Evolutionary conservation across 2,888 invertebrate species (phyloP).

Genomic region (Heterodera filipjevi): DNA sequence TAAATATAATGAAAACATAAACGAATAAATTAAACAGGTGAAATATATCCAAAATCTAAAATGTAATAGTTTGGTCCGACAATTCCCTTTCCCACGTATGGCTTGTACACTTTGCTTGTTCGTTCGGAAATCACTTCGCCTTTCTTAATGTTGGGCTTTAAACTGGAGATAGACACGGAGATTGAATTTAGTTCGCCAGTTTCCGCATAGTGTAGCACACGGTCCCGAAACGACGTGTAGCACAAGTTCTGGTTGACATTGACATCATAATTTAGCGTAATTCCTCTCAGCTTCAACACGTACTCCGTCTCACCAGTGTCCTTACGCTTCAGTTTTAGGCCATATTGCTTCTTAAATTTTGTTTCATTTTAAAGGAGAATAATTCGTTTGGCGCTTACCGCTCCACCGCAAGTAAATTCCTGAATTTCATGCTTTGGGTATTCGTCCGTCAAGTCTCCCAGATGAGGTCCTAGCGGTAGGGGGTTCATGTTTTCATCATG

Average conservation of each 20-base stretch:
- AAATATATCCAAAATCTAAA: neutral
- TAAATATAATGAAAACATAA: neutral
- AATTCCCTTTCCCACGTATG: neutral
- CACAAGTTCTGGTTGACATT: neutral
- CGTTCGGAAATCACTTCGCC: neutral
- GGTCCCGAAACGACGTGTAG: neutral
- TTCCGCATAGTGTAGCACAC: neutral
- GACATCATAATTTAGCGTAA: neutral
- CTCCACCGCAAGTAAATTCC: neutral
- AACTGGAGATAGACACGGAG: neutral
- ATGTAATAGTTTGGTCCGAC: neutral
- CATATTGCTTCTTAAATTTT: constrained; percentile 4
- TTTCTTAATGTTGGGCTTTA: neutral
- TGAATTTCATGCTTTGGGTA: constrained; percentile 3
- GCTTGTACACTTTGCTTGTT: neutral
- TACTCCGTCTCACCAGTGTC: neutral
- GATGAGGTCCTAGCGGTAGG: neutral
- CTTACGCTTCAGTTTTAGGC: neutral
- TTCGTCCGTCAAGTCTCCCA: constrained; percentile 10
- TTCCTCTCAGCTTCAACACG: neutral
- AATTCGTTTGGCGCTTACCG: neutral
- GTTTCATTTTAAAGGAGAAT: neutral
- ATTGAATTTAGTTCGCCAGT: neutral
- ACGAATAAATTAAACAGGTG: too few species aligned
- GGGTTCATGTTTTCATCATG: neutral